These are phyloP conservation scores for Callipepla squamata DNA, from an alignment of 2,113 vertebrate genomes.

Conservation along the genomic window DNA sequence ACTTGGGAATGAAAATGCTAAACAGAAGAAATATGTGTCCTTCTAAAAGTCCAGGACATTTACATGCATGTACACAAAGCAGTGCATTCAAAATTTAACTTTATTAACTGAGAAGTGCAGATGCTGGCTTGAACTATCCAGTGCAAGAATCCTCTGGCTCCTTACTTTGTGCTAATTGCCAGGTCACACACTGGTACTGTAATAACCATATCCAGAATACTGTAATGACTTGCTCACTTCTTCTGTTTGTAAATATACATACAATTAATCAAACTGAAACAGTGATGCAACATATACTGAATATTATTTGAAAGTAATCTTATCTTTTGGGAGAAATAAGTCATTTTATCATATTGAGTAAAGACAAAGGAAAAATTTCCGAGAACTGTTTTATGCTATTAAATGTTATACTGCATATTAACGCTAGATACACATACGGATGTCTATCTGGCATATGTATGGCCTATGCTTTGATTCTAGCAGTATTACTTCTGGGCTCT, in stretches of 20 bases:
- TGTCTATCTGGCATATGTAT: neutral
- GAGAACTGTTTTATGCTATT: neutral
- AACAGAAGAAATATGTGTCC: neutral
- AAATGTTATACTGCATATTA: neutral
- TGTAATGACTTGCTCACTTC: neutral
- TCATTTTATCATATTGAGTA: neutral
- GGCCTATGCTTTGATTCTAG: neutral
- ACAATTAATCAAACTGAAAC: neutral
- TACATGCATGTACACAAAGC: neutral
- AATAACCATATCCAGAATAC: accelerated
- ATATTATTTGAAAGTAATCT: neutral
- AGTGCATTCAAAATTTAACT: neutral
- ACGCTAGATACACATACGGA: neutral
- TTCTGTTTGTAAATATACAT: neutral
- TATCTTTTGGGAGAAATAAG: neutral
- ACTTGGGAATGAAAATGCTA: neutral
- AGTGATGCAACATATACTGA: neutral
- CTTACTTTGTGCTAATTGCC: accelerated
- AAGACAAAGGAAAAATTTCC: neutral
- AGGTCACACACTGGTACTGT: accelerated
- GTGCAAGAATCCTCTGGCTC: neutral
- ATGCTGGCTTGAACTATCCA: neutral
- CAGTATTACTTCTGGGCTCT: neutral
- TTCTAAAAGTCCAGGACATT: neutral
- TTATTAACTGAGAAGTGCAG: neutral